Base-by-base conservation (phyloP, 2,797 vertebrate species). In the Coilia nasus region DNA sequence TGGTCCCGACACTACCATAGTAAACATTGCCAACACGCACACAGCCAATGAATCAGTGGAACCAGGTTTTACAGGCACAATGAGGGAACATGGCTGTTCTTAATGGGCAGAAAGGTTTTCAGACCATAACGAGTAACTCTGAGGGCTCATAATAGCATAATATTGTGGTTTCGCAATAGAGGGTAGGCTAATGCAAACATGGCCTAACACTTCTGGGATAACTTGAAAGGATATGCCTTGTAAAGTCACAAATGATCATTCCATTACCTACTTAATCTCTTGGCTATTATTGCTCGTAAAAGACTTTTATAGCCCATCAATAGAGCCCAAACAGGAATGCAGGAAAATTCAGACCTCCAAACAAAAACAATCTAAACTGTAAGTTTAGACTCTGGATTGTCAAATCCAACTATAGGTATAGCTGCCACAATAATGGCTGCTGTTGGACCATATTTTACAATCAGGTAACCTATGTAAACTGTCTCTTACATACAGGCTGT, bases 1-100 rank as follows among this genome's bases (percentile, higher is more conserved):
- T 78, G 81, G 85, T 90, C 85, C 41, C 64, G 78, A 83, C 89
- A 87, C 85, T 91, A 88, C 88, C 47, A 85, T 62, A 86, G 86
- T 59, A 91, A 91, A 90, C 88, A 89, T 87, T 86, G 89, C 88
- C n/a, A 86, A 86, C 84, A 86, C 88, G 21, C 86, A 87, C 62
- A 23, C 44, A 57, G 84, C 59, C 56, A 83, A 88, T 84, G 83
- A 86, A 89, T 88, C 85, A 84, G 85, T 87, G 87, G 82, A 83
- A 86, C 81, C 82, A 85, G 82, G 85, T 87, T 87, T 85, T 50
- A 75, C 67, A 89, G 81, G 71, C 82, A 86, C 57, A 87, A 86
- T 56, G 62, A 60, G 50, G 87, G 82, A 88, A 6, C 17, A 19
- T 41, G 12, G 28, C n/a, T n/a, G n/a, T n/a, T n/a, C n/a, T 75